A percentile compares a stretch with the other conserved stretches of the same genome.
Conservation (phyloP, 1,140 invertebrate genomes). For the Chionoecetes opilio region DNA sequence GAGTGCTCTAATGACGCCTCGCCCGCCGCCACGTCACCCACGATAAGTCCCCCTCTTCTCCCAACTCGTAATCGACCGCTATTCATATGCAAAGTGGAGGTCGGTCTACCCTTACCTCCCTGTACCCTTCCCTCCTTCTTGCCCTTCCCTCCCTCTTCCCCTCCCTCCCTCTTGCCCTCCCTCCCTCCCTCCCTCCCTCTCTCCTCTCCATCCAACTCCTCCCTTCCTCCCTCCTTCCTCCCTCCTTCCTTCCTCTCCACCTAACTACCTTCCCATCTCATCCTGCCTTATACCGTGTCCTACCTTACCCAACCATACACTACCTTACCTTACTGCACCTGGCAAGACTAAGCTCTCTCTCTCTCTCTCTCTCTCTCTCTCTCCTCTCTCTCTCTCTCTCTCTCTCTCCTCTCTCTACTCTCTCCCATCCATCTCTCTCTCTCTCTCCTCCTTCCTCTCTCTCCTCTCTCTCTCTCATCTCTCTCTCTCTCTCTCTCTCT, state of each 20-base stretch:
- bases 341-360: neutral
- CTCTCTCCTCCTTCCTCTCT: too few relatives aligned
- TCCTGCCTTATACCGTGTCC: neutral
- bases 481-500: conserved; percentile 52
- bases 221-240: too few relatives aligned
- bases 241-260: neutral
- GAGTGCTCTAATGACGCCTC: conserved; percentile 8
- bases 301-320: neutral
- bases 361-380: neutral
- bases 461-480: conserved; percentile 55
- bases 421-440: neutral
- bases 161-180: neutral
- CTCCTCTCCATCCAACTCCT: neutral
- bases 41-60: conserved; percentile 28
- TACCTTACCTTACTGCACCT: neutral
- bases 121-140: neutral
- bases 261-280: neutral
- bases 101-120: conserved; percentile 4
- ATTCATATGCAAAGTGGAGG: conserved; percentile 46
- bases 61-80: conserved; percentile 33
- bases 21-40: neutral
- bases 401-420: neutral
- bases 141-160: neutral
- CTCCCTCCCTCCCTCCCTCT: neutral
- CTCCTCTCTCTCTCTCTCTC: neutral